phyloP scores from a whole-genome alignment of 2,113 vertebrate genomes.

The Podarcis cretensis region DNA sequence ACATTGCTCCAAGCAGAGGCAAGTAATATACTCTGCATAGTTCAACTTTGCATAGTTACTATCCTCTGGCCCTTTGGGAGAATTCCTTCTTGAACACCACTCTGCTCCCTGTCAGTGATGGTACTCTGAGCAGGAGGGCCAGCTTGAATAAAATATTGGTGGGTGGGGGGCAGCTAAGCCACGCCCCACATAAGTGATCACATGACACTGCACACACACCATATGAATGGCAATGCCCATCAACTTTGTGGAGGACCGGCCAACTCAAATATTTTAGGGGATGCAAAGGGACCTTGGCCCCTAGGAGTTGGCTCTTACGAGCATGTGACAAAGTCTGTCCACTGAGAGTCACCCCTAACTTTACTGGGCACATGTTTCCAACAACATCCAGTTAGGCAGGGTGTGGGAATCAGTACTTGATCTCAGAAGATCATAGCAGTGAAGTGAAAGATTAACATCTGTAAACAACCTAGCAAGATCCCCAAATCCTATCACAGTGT shows the following conservation, averaged over 20 bases:
- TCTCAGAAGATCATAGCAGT: not conserved
- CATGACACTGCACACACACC: too few species aligned
- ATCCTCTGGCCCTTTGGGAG: not conserved
- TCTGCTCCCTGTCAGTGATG: not conserved
- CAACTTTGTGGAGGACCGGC: too few species aligned
- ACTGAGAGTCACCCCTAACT: not conserved
- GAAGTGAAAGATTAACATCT: not conserved
- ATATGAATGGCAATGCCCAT: too few species aligned
- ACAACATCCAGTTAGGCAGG: not conserved
- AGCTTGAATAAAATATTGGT: too few species aligned
- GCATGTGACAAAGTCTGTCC: not conserved
- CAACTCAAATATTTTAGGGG: too few species aligned
- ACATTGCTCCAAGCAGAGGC: not conserved
- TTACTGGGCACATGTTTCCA: not conserved
- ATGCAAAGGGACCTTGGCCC: too few species aligned
- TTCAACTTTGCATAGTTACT: not conserved
- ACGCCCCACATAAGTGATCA: too few species aligned
- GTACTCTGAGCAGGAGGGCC: not conserved
- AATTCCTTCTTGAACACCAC: not conserved
- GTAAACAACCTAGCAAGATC: not conserved
- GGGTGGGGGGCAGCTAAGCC: too few species aligned
- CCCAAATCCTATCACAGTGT: not conserved
- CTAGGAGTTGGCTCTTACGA: too few species aligned
- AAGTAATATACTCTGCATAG: not conserved
- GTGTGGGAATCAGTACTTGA: not conserved